Base-by-base conservation (phyloP, 2,113 vertebrate genomes). In the Todiramphus saurophagus region DNA sequence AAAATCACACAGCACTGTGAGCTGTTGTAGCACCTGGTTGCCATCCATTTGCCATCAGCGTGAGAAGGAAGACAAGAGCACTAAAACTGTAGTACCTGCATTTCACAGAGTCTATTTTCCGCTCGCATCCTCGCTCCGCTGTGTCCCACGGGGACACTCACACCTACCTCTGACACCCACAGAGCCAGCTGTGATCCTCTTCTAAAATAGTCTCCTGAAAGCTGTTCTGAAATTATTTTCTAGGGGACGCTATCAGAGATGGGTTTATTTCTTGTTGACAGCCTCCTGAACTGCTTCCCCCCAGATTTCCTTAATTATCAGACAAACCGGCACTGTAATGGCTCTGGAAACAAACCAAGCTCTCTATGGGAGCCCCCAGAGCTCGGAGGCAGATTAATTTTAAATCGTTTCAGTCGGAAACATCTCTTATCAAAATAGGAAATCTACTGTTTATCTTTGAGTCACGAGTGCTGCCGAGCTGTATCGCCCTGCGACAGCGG, bases 261-360 rank as follows among this genome's bases (percentile, higher is more conserved):
- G n/a, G 33, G 3, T 91, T 81, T 58, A 56, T 53, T 89, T 80
- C 81, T 70, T 74, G 23, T 18, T 63, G 70, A 31, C 84, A 79
- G 70, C 83, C 28, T 92, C 35, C 89, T 64, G 77, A 93, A 69
- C 43, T 2, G 1, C 84, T n/a, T 89, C 76, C 72, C 78, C 69
- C 6, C 11, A 69, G 25, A 82, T 72, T 90, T 90, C 92, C 73
- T 92, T 92, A 59, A 91, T 96, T 94, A 90, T 66, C 93, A 85
- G 62, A n/a, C 73, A 82, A 90, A 43, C 39, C 73, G 25, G 20
- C 28, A 17, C 25, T 89, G 7, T 3, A 87, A 90, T 10, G n/a
- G 51, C 67, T 70, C 79, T 66, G 59, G 62, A 85, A 90, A 93
- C 51, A 73, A 94, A 50, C 3, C 39, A 55, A 89, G 46, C 8